Evolutionary conservation across 2,113 vertebrate genomes (phyloP).

Genomic region (Anolis sagrei): DNA sequence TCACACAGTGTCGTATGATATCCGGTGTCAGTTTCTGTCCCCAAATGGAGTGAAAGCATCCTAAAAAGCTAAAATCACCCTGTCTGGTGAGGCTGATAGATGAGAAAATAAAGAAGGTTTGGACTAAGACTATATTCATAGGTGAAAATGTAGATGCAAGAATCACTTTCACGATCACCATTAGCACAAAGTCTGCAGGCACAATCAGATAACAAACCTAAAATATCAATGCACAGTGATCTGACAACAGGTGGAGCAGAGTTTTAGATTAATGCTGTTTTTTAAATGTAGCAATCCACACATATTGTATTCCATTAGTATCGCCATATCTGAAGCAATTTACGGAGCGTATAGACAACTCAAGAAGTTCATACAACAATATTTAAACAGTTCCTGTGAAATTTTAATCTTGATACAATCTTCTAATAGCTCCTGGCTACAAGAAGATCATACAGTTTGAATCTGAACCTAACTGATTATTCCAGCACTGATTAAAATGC

Average conservation of each 20-base stretch:
- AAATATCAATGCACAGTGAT: neutral
- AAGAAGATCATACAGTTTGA: neutral
- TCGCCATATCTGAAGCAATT: neutral
- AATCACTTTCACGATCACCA: neutral
- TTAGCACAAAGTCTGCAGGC: neutral
- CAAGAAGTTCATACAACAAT: too few species aligned
- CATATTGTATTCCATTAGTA: neutral
- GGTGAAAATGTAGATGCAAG: neutral
- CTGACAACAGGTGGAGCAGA: neutral
- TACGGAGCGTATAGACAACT: neutral
- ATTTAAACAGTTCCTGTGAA: neutral
- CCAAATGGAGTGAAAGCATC: too few species aligned
- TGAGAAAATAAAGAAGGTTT: neutral
- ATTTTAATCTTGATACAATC: neutral
- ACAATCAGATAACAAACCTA: slow-evolving; percentile 37
- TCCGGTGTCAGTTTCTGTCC: too few species aligned
- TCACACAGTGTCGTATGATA: too few species aligned
- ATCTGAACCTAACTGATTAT: neutral
- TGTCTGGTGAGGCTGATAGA: too few species aligned
- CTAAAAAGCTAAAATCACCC: too few species aligned
- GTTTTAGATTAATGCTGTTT: neutral
- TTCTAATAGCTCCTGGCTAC: neutral
- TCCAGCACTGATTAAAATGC: neutral
- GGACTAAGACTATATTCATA: neutral
- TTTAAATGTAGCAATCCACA: neutral